Percentiles rank a stretch among this genome's conserved stretches.
These are phyloP conservation scores for Scaeva pyrastri DNA, from an alignment of 2,888 invertebrate species.

Conservation along the genomic window DNA sequence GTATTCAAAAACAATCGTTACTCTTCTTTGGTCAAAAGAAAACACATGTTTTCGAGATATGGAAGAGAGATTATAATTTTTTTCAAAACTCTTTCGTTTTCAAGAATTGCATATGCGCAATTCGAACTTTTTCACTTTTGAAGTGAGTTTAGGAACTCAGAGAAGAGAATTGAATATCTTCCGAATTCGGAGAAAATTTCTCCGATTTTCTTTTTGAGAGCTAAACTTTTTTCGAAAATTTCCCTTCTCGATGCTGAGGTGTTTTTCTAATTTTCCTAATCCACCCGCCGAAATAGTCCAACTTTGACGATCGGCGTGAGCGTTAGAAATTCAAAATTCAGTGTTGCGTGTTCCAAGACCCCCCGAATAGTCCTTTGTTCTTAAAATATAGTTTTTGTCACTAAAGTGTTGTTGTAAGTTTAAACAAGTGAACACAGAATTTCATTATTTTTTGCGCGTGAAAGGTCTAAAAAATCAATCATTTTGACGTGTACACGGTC, in stretches of 20 bases:
- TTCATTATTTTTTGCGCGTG: constrained; percentile 46
- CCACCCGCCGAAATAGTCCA: constrained; percentile 78
- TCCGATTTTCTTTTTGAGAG: constrained; percentile 46
- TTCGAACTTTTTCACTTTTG: constrained; percentile 61
- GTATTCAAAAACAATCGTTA: no score
- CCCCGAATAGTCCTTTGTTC: constrained; percentile 43
- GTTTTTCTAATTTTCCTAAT: constrained; percentile 24
- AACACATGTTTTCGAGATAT: constrained; percentile 44
- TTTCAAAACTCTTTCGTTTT: no score
- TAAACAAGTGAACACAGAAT: neutral
- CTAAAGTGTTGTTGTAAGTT: constrained; percentile 31
- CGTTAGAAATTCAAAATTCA: constrained; percentile 45
- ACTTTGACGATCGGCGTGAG: constrained; percentile 82
- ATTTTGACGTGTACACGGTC: constrained; percentile 38
- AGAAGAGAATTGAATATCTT: constrained; percentile 38
- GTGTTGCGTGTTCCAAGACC: constrained; percentile 47
- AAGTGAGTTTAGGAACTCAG: constrained; percentile 15
- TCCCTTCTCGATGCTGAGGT: constrained; percentile 31
- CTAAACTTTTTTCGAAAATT: constrained; percentile 43
- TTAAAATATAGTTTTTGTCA: constrained; percentile 39
- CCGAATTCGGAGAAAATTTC: constrained; percentile 24
- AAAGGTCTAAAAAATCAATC: constrained; percentile 59
- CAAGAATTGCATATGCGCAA: constrained; percentile 15
- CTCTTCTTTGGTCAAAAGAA: no score
- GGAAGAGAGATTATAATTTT: no score